Evolutionary conservation across 2,888 invertebrate species (phyloP), one percentile per base, ranked within the genome.

Genomic region (Zaprionus lineosus): DNA sequence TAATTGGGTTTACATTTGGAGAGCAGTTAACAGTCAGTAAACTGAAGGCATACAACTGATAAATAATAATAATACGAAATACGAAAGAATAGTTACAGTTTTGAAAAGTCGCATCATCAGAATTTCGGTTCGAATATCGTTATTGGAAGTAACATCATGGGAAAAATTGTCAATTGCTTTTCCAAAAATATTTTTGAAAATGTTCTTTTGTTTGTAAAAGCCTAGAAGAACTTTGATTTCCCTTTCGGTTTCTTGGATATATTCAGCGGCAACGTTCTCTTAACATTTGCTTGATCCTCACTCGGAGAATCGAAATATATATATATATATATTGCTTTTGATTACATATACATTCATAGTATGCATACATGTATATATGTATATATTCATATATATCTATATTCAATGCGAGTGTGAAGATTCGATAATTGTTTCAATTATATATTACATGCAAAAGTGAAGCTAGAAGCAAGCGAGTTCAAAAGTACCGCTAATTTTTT

Each of bases 201-300:
- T 81, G 82, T 78, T 78, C 84, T 84, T 86, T 88, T 89, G 89
- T 89, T 89, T 89, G 89, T 89, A 89, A 89, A 89, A 89, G 89
- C 89, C 88, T 89, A 89, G 89, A 89, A 89, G 89, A 89, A 82
- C 88, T 88, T 79, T 52, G 40, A 56, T 40, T 39, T 57, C 51
- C 37, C 51, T 47, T 24, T 31, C 5, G 7, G 40, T 41, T 55
- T 41, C 50, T 79, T 76, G 86, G 85, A 89, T 89, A 89, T 89
- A 89, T 89, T 88, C 86, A 84, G 78, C 72, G 74, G 73, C 86
- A 85, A 84, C 81, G 84, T 53, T 62, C 31, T 31, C 26, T 8
- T 14, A n/a, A n/a, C n/a, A 1, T 40, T 14, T 24, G 31, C 29
- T 51, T 48, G 61, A 44, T 26, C 33, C 40, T 28, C 31, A 36